Conservation (phyloP, 2,888 invertebrate genomes). For the Himalopsyche anomala region DNA sequence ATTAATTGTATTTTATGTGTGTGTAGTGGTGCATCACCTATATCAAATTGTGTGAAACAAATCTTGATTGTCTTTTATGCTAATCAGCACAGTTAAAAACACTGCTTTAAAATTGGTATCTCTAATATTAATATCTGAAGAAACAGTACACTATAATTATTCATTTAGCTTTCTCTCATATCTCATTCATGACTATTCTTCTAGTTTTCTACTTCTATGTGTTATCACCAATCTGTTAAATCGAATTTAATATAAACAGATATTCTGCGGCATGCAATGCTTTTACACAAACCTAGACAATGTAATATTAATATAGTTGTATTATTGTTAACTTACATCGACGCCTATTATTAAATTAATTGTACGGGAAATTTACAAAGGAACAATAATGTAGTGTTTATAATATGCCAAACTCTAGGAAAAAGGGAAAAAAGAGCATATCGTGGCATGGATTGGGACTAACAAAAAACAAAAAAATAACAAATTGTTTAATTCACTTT, state of each 20-base stretch:
- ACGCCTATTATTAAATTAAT: background rate
- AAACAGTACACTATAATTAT: background rate
- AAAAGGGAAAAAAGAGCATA: background rate
- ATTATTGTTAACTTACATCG: background rate
- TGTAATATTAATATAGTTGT: slow-evolving; percentile 19
- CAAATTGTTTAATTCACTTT: too few relatives aligned
- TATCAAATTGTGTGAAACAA: slow-evolving; percentile 8
- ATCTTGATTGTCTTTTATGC: background rate
- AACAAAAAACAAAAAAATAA: too few relatives aligned
- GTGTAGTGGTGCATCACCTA: too few relatives aligned
- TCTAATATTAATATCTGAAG: background rate
- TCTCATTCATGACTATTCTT: slow-evolving; percentile 35
- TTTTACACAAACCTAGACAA: slow-evolving; percentile 34
- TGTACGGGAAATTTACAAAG: background rate
- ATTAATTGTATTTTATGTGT: too few relatives aligned
- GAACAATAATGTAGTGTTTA: background rate
- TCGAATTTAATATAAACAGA: slow-evolving; percentile 13
- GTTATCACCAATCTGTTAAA: slow-evolving; percentile 22
- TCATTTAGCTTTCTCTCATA: slow-evolving; percentile 32
- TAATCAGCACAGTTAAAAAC: background rate
- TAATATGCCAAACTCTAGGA: background rate
- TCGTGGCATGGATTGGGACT: too few relatives aligned
- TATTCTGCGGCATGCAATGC: slow-evolving; percentile 16
- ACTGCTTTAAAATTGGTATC: background rate
- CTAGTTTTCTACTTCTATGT: slow-evolving; percentile 32